phyloP scores from a whole-genome alignment of 2,797 vertebrate genomes.

The Coluber constrictor region DNA sequence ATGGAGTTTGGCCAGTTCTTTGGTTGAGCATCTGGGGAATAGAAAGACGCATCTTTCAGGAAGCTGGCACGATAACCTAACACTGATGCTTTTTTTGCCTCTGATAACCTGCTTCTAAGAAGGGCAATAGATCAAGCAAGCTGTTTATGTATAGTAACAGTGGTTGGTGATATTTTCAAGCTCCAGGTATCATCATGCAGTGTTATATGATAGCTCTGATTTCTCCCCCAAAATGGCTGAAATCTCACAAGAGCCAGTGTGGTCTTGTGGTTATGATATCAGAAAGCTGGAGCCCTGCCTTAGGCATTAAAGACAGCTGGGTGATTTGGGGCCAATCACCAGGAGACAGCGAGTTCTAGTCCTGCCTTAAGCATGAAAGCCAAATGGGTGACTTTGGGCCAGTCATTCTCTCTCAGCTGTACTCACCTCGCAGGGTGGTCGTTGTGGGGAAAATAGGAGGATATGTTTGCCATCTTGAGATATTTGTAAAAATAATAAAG shows the following conservation, averaged over 20 bases:
- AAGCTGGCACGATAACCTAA: not conserved
- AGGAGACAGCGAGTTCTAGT: not conserved
- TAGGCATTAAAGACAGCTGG: not conserved
- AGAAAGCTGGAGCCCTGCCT: not conserved
- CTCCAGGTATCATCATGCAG: not conserved
- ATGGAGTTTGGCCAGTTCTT: not conserved
- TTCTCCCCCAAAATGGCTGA: not conserved
- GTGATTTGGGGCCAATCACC: not conserved
- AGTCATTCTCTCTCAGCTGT: not conserved
- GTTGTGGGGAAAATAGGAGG: not conserved
- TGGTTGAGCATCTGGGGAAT: not conserved
- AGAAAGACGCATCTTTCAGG: not conserved
- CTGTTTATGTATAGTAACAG: not conserved
- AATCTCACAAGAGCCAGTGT: not conserved
- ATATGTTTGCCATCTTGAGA: not conserved
- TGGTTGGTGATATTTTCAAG: not conserved
- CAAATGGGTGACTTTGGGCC: not conserved
- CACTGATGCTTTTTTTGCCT: not conserved
- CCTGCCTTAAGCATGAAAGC: not conserved
- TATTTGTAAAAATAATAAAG: not conserved
- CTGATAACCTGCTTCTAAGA: not conserved
- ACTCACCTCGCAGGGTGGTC: not conserved
- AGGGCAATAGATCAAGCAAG: slow-evolving; percentile 14
- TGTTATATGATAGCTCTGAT: not conserved
- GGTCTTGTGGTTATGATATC: not conserved